These are phyloP conservation scores for Helostoma temminkii DNA, from an alignment of 2,797 vertebrate genomes.

Conservation along the genomic window DNA sequence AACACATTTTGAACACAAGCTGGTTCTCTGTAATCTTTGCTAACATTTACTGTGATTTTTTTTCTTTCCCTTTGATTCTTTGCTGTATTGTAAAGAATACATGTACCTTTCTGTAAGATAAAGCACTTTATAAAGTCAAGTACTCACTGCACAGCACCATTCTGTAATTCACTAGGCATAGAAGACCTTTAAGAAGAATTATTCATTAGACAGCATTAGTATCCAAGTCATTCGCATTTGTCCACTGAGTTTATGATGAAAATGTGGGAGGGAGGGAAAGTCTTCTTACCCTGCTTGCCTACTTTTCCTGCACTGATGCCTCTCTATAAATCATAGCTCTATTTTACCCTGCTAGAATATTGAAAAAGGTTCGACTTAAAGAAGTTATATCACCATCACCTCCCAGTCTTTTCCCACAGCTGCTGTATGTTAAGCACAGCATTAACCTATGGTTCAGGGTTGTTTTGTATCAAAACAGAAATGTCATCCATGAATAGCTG, in stretches of 20 bases:
- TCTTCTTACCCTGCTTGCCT: slow-evolving; percentile 17
- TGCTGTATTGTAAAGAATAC: background rate
- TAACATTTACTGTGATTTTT: background rate
- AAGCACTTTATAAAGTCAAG: slow-evolving; percentile 6
- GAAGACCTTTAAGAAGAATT: slow-evolving; percentile 35
- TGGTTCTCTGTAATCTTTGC: background rate
- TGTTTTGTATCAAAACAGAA: slow-evolving; percentile 10
- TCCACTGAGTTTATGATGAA: slow-evolving; percentile 26
- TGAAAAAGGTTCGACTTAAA: background rate
- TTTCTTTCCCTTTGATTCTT: background rate
- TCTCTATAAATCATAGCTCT: slow-evolving; percentile 9
- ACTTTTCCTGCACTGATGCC: slow-evolving; percentile 20
- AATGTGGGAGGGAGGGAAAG: slow-evolving; percentile 5
- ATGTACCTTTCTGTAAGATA: background rate
- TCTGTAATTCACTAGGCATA: slow-evolving; percentile 31
- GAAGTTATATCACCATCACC: background rate
- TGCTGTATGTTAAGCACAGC: background rate
- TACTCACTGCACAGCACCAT: background rate
- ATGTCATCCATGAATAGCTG: background rate
- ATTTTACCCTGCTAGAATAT: background rate
- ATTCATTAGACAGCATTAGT: slow-evolving; percentile 49
- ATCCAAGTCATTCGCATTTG: slow-evolving; percentile 37
- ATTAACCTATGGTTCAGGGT: background rate
- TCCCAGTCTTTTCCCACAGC: background rate
- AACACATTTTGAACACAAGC: background rate